Conservation (phyloP, 2,113 vertebrate genomes). For the Platysternon megacephalum region DNA sequence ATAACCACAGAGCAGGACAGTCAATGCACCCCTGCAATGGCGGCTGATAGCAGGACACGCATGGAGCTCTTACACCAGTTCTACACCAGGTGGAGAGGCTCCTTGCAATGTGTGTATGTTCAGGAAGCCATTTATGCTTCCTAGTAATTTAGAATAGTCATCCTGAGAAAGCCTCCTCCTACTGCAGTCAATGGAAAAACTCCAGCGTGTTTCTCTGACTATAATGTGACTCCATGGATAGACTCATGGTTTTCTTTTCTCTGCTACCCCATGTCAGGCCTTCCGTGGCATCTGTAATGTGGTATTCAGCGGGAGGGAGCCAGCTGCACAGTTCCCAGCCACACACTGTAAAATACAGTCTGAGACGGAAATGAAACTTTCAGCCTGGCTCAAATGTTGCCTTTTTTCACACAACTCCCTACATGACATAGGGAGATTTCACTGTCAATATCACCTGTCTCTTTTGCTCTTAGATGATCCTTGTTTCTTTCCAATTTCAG, state of each 20-base stretch:
- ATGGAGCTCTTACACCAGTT: not conserved
- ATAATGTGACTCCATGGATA: not conserved
- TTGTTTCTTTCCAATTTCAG: not conserved
- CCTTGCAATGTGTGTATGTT: not conserved
- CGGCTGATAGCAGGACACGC: not conserved
- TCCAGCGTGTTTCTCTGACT: not conserved
- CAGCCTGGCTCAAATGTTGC: not conserved
- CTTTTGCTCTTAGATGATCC: not conserved
- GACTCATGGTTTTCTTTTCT: not conserved
- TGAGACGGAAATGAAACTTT: not conserved
- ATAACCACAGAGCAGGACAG: too few relatives aligned
- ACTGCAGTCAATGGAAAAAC: not conserved
- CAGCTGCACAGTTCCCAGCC: not conserved
- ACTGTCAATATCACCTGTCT: not conserved
- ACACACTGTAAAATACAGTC: not conserved
- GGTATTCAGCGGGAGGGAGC: not conserved
- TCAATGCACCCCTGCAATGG: not conserved
- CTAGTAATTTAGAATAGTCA: too few relatives aligned
- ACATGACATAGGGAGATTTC: not conserved
- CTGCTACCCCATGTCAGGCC: not conserved
- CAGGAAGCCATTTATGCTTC: not conserved
- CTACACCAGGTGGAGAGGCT: not conserved
- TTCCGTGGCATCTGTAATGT: not conserved
- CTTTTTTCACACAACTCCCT: not conserved
- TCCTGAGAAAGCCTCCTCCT: not conserved